These are phyloP conservation scores for Siphlonurus alternatus DNA, from an alignment of 2,888 invertebrate species.

Conservation along the genomic window DNA sequence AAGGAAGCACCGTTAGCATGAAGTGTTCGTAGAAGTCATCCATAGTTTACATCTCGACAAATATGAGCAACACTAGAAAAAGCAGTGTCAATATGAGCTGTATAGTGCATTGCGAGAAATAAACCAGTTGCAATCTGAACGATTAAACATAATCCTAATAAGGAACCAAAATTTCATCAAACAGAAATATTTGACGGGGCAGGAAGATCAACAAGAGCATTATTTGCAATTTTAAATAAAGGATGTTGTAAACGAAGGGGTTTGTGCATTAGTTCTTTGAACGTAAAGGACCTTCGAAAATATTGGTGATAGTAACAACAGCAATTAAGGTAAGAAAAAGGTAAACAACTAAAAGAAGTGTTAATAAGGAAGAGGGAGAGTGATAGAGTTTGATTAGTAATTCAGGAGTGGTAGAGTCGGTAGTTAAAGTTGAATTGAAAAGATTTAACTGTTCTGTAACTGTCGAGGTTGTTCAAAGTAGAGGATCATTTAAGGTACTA, in stretches of 20 bases:
- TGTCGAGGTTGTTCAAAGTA: not conserved
- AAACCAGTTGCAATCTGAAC: conserved; percentile 50
- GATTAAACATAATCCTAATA: conserved; percentile 42
- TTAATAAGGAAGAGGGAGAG: conserved; percentile 32
- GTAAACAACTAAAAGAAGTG: conserved; percentile 37
- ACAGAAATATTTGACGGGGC: conserved; percentile 40
- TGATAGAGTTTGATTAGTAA: conserved; percentile 35
- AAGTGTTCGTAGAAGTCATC: conserved; percentile 44
- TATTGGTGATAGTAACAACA: conserved; percentile 39
- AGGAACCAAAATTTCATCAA: conserved; percentile 52
- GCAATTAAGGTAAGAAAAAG: conserved; percentile 40
- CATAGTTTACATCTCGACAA: conserved; percentile 50
- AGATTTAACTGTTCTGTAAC: not conserved
- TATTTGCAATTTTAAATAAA: conserved; percentile 37
- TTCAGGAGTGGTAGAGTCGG: no score
- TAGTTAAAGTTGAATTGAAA: no score
- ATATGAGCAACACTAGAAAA: conserved; percentile 51
- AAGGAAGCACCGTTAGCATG: conserved; percentile 57
- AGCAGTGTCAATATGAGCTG: conserved; percentile 41
- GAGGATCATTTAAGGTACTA: not conserved
- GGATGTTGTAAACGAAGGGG: conserved; percentile 17
- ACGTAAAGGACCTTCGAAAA: conserved; percentile 36
- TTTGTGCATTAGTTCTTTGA: conserved; percentile 18
- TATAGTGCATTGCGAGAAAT: conserved; percentile 53
- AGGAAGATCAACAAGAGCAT: conserved; percentile 39